phyloP scores from a whole-genome alignment of 1,140 invertebrate species.

The Cyrtorhinus lividipennis region DNA sequence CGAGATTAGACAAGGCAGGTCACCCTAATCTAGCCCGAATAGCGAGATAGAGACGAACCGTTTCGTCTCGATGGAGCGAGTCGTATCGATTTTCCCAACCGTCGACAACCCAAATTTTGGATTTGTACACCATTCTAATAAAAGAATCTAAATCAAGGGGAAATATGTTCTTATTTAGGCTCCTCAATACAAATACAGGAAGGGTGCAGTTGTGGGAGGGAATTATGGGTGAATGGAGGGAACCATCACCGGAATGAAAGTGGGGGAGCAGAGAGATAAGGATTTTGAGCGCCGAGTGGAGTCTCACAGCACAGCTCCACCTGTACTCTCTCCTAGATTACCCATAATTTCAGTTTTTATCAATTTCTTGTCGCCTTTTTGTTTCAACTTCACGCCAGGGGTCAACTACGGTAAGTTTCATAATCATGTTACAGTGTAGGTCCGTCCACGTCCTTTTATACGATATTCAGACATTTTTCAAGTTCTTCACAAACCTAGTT shows the following conservation, averaged over 20 bases:
- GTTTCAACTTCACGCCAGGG: no score
- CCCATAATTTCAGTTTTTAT: background rate
- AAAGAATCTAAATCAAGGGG: no score
- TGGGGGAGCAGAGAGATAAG: slow-evolving; percentile 14
- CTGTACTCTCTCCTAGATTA: slow-evolving; percentile 8
- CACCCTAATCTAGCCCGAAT: background rate
- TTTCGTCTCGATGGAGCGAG: background rate
- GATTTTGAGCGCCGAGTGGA: slow-evolving; percentile 8
- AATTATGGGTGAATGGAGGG: background rate
- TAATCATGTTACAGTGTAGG: no score
- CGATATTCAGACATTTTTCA: no score
- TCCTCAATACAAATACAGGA: background rate
- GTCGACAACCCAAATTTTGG: background rate
- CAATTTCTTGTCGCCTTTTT: no score
- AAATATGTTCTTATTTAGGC: no score
- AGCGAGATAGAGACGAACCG: background rate
- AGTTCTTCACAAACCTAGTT: no score
- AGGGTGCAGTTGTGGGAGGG: background rate
- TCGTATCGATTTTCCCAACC: background rate
- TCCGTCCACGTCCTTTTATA: no score
- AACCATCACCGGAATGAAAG: slow-evolving; percentile 1
- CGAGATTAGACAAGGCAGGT: slow-evolving; percentile 7
- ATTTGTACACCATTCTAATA: no score
- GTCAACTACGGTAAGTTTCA: no score
- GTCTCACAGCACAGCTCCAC: slow-evolving; percentile 16